Conservation (phyloP, 2,888 invertebrate species). For the Euspilapteryx auroguttella region DNA sequence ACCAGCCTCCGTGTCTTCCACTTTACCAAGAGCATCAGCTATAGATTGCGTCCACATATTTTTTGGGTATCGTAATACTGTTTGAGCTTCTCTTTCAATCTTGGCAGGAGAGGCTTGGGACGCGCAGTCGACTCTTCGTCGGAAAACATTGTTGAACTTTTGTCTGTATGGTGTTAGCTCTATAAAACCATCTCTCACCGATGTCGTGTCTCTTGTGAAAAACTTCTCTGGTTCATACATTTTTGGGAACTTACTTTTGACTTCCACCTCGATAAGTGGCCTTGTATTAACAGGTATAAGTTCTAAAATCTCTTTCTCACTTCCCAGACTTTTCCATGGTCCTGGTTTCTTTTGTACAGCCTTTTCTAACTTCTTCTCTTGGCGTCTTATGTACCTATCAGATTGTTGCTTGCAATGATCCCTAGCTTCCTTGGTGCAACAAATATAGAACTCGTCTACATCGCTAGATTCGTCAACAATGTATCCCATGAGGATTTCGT, state of each 20-base stretch:
- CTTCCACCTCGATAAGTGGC: constrained; percentile 67
- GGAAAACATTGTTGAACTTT: constrained; percentile 57
- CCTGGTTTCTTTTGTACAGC: constrained; percentile 58
- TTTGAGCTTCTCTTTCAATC: constrained; percentile 62
- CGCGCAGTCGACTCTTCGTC: constrained; percentile 57
- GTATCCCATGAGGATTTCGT: constrained; percentile 66
- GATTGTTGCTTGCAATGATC: constrained; percentile 55
- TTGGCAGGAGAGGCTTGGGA: constrained; percentile 60
- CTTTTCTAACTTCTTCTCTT: constrained; percentile 58
- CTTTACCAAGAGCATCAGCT: constrained; percentile 28
- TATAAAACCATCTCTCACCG: constrained; percentile 68
- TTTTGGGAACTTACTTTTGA: constrained; percentile 65
- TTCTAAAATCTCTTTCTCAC: constrained; percentile 65
- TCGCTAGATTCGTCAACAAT: constrained; percentile 64
- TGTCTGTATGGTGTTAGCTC: constrained; percentile 64
- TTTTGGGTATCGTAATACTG: constrained; percentile 65
- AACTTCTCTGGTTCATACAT: constrained; percentile 43
- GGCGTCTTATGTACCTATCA: constrained; percentile 54
- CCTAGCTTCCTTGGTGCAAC: constrained; percentile 57
- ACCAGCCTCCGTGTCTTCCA: constrained; percentile 9
- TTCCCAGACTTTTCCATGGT: constrained; percentile 66
- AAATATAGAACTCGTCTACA: constrained; percentile 71
- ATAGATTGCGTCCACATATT: constrained; percentile 71
- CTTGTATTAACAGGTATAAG: constrained; percentile 51
- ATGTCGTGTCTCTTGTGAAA: constrained; percentile 50